Evolutionary conservation across 1,140 invertebrate species (phyloP), one percentile per base, ranked within the genome.

Genomic region (Gryllus bimaculatus): DNA sequence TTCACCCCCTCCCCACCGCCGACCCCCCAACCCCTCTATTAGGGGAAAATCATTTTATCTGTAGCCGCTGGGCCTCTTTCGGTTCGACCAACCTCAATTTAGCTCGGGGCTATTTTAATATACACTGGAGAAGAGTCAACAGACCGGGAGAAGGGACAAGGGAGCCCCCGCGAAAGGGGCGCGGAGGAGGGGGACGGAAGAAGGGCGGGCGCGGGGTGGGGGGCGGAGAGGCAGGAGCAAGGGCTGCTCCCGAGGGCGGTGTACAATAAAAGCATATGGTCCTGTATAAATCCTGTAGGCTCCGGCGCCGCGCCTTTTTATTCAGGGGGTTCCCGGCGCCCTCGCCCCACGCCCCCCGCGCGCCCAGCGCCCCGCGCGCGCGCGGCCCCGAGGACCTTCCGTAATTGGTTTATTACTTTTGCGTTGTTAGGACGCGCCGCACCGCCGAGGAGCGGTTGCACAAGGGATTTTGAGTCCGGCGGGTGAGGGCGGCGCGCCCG

Each of bases 391-490:
- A 54, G 48, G 76, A 77, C 47, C 47, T 47, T 48, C 47, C 74
- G 79, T 79, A 79, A 79, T 79, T 79, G 79, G 79, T 79, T 79
- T 79, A 79, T 79, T 79, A 79, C 73, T 79, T 79, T 79, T 75
- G 75, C 75, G 79, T 79, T 79, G 48, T 79, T 79, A 66, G 48
- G 73, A 48, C 20, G 76, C 76, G 47, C 74, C 39, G 74, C 74
- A 12, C 74, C 20, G 74, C 74, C 20, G 39, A 75, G 74, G n/a
- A 48, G 8, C 54, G 54, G 54, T 66, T 66, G n/a, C 76, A 48
- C 76, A n/a, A 10, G 76, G 76, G 8, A n/a, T n/a, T 77, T 77
- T 77, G 21, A 77, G 18, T 10, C 54, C 54, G 54, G 10, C 10
- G 10, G 54, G 10, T 8, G 15, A 18, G 18, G 54, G 18, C 10